Percentiles rank a stretch among this genome's conserved stretches.
Evolutionary conservation across 2,797 vertebrate species (phyloP).

Genomic region (Darevskia nairensis): DNA sequence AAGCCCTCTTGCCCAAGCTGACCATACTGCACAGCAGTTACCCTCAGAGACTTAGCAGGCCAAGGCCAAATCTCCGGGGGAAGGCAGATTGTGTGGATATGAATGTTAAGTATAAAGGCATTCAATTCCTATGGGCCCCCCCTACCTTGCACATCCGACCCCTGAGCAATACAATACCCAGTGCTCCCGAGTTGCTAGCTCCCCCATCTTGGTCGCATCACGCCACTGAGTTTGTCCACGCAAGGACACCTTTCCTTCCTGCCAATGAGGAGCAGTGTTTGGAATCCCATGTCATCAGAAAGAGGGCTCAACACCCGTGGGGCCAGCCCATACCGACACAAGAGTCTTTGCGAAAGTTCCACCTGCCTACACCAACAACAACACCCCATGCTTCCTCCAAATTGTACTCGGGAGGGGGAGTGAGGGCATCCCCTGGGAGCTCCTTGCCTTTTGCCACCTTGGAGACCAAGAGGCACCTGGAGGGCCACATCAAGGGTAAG

Average conservation of each 20-base stretch:
- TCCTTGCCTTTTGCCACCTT: background rate
- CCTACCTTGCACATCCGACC: background rate
- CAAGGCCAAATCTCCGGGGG: background rate
- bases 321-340: background rate
- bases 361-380: background rate
- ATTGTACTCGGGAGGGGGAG: too few species aligned
- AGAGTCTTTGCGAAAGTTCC: background rate
- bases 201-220: background rate
- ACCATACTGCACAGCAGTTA: too few species aligned
- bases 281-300: background rate
- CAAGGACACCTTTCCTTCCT: background rate
- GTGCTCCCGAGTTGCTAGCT: background rate
- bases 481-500: constrained; percentile 9
- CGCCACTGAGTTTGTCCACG: background rate
- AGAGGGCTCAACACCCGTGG: constrained; percentile 19
- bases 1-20: background rate
- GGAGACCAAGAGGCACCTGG: background rate
- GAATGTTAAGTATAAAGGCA: background rate
- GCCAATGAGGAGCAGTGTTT: background rate
- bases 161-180: background rate
- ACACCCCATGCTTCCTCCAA: too few species aligned
- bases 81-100: constrained; percentile 4
- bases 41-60: background rate
- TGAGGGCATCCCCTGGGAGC: background rate
- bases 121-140: background rate